phyloP scores from a whole-genome alignment of 2,797 vertebrate species.

The Pteropus rufus region DNA sequence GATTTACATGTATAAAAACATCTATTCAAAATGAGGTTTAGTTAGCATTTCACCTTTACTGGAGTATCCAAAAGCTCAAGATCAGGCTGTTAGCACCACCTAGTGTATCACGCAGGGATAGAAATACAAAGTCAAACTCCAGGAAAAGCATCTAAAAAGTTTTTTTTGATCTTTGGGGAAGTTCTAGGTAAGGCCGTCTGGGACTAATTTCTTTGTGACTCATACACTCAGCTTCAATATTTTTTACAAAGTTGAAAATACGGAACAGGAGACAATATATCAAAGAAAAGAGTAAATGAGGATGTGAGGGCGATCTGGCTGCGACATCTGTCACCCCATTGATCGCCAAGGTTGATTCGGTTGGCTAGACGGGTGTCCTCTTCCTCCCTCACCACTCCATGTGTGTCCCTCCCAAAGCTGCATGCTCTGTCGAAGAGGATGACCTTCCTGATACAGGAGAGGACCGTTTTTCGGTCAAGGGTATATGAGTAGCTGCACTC shows the following conservation, averaged over 20 bases:
- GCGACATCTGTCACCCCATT: too few relatives aligned
- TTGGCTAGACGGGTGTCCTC: too few relatives aligned
- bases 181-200: not conserved
- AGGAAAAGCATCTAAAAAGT: not conserved
- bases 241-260: constrained; percentile 13
- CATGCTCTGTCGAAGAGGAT: too few relatives aligned
- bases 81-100: constrained; percentile 63
- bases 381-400: too few relatives aligned
- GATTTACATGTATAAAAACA: not conserved
- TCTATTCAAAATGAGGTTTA: not conserved
- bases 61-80: not conserved
- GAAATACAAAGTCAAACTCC: not conserved
- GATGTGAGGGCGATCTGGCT: too few relatives aligned
- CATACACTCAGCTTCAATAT: not conserved
- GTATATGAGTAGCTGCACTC: too few relatives aligned
- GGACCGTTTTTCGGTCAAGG: too few relatives aligned
- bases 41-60: not conserved
- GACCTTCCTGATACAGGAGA: too few relatives aligned
- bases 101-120: constrained; percentile 37
- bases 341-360: too few relatives aligned
- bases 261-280: not conserved
- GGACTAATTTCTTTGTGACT: not conserved
- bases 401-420: too few relatives aligned
- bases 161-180: not conserved
- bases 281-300: not conserved